Base-by-base conservation (phyloP, 2,888 invertebrate species). In the Temnothorax ravouxi region DNA sequence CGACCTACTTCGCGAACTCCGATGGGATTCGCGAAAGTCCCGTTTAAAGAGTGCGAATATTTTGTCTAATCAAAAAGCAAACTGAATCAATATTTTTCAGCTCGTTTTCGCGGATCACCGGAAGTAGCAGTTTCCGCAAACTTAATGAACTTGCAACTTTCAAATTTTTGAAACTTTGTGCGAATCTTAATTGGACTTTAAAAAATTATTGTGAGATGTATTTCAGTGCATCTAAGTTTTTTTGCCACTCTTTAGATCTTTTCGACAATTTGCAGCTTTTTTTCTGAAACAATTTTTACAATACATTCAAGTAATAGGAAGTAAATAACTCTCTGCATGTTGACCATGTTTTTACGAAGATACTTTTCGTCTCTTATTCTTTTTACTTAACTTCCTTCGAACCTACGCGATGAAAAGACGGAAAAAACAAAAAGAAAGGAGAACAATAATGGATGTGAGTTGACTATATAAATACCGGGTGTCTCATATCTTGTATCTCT, bases 371-470 rank as follows among this genome's bases (percentile, higher is more conserved):
- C 25, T 25, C 47, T 59, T 34, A 66, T 80, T 72, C 34, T 47
- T 80, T 59, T 50, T 25, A 25, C n/a, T 44, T 44, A 59, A 5
- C 18, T 54, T 61, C 15, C 62, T 59, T 38, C 21, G 62, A 81
- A 44, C 29, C 64, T 9, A 62, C 81, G 18, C 54, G 56, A 38
- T 69, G 34, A 64, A 74, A 67, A 34, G 38, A 34, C 67, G 47
- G 74, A 62, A 67, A 85, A 84, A 84, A 85, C 77, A 71, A 50
- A 50, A 47, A 82, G 83, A 86, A 85, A 82, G 59, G 69, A 75
- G 80, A 87, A 90, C 87, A 89, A 90, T 89, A 89, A 90, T 89
- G 75, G 80, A 75, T 81, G 89, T 89, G 84, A 87, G 86, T 85
- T 84, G 86, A 82, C 75, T 87, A n/a, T n/a, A n/a, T n/a, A 86